phyloP scores from a whole-genome alignment of 2,113 vertebrate genomes.

The Platichthys stellatus region DNA sequence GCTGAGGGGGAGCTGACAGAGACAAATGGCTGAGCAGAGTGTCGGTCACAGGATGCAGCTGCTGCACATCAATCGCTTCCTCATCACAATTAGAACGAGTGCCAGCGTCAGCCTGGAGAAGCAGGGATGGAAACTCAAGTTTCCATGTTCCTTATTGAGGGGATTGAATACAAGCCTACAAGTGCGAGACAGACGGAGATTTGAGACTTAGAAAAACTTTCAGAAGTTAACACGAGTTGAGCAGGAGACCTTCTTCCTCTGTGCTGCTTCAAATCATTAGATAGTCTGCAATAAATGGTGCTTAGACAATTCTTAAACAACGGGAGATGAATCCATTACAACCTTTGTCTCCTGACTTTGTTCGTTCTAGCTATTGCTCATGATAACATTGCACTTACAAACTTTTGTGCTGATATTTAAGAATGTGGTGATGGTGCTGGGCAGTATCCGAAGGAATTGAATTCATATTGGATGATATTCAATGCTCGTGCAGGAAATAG shows the following conservation, averaged over 20 bases:
- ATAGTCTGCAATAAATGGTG: neutral
- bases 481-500: neutral
- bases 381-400: neutral
- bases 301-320: neutral
- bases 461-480: neutral
- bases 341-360: neutral
- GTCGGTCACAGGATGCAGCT: slow-evolving; percentile 82
- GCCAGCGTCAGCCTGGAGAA: slow-evolving; percentile 42
- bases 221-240: neutral
- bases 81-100: slow-evolving; percentile 74
- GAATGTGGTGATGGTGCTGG: neutral
- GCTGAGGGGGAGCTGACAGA: slow-evolving; percentile 71
- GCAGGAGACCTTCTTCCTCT: neutral
- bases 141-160: slow-evolving; percentile 46
- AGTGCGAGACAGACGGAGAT: slow-evolving; percentile 2
- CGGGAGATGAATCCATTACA: neutral
- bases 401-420: neutral
- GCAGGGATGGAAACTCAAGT: slow-evolving; percentile 35
- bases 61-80: slow-evolving; percentile 77
- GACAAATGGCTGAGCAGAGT: slow-evolving; percentile 76
- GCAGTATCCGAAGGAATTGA: neutral
- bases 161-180: slow-evolving; percentile 23
- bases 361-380: neutral
- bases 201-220: slow-evolving; percentile 23
- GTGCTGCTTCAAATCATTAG: neutral